Percentiles rank a stretch among this genome's conserved stretches.
Conservation (phyloP, 2,888 invertebrate species). For the Cosmia pyralina region DNA sequence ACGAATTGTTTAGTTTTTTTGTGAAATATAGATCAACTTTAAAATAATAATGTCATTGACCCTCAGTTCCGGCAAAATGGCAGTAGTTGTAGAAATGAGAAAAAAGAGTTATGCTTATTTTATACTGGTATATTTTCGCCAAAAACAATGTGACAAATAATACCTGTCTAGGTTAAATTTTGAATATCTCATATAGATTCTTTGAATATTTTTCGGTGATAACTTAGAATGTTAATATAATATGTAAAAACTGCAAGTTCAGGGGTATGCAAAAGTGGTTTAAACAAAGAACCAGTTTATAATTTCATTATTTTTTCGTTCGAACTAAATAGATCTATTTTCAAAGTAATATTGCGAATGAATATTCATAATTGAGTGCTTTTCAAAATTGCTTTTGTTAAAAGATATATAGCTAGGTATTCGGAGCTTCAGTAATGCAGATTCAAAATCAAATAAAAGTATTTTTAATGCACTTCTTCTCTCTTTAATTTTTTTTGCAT, state of each 20-base stretch:
- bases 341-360: not conserved
- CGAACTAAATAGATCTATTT: not conserved
- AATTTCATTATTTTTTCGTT: conserved; percentile 10
- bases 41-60: conserved; percentile 87
- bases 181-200: conserved; percentile 8
- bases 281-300: conserved; percentile 4
- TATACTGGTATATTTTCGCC: not conserved
- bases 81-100: conserved; percentile 63
- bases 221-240: not conserved
- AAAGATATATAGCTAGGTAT: not conserved
- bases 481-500: too few species aligned
- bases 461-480: too few species aligned
- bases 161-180: conserved; percentile 16
- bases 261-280: not conserved
- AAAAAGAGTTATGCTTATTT: conserved; percentile 57
- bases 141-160: conserved; percentile 32
- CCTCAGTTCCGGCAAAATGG: conserved; percentile 74
- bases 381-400: not conserved
- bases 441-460: too few species aligned
- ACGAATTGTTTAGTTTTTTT: conserved; percentile 82
- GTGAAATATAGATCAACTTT: conserved; percentile 88
- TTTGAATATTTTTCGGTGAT: not conserved
- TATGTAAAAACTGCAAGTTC: conserved; percentile 39
- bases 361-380: not conserved
- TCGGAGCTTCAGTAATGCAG: not conserved